A percentile compares a stretch with the other conserved stretches of the same genome.
Evolutionary conservation across 2,888 invertebrate genomes (phyloP).

Genomic region (Ormia ochracea): DNA sequence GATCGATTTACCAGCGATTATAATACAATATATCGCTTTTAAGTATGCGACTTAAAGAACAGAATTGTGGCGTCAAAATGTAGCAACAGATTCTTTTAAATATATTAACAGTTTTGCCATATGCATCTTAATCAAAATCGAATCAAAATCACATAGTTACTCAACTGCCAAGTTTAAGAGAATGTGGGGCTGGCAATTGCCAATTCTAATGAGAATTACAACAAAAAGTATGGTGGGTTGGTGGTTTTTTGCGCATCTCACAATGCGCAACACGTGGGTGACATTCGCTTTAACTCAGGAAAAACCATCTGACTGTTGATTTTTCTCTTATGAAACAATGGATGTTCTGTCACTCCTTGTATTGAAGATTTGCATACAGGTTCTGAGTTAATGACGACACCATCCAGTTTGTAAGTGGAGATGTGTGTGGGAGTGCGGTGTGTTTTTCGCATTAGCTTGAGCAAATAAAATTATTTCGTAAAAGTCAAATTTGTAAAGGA

Average conservation of each 20-base stretch:
- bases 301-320: conserved; percentile 8
- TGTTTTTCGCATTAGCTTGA: not conserved
- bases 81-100: conserved; percentile 19
- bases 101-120: conserved; percentile 36
- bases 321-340: not conserved
- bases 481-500: not conserved
- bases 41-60: conserved; percentile 35
- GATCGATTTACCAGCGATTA: conserved; percentile 54
- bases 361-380: not conserved
- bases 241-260: conserved; percentile 40
- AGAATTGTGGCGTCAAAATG: conserved; percentile 21
- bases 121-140: conserved; percentile 15
- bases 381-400: not conserved
- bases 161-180: conserved; percentile 17
- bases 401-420: not conserved
- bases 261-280: conserved; percentile 60
- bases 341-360: not conserved
- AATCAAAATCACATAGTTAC: conserved; percentile 1
- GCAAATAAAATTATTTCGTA: not conserved
- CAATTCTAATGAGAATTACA: not conserved
- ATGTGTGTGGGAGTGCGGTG: not conserved
- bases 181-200: not conserved
- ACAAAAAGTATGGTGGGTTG: not conserved
- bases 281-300: not conserved
- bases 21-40: conserved; percentile 2